These are phyloP conservation scores for Sabatieria punctata DNA, from an alignment of 2,888 invertebrate genomes.

Conservation along the genomic window DNA sequence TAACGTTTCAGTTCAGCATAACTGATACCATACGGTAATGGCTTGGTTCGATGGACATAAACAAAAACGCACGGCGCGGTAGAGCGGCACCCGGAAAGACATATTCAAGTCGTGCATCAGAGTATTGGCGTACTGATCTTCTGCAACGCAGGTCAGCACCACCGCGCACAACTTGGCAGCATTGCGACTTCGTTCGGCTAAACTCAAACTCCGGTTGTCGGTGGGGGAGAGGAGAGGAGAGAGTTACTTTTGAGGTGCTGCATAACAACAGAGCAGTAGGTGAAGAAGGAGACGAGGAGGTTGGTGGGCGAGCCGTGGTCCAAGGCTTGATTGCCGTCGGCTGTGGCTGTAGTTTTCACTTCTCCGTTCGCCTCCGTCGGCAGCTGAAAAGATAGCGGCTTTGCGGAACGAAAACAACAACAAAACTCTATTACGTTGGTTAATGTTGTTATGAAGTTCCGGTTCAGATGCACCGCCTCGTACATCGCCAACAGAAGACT, in stretches of 20 bases:
- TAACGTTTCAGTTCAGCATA: too few relatives aligned
- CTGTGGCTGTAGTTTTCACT: neutral
- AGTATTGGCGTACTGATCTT: conserved; percentile 96
- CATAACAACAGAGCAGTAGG: conserved; percentile 87
- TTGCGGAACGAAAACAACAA: neutral
- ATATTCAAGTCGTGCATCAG: conserved; percentile 93
- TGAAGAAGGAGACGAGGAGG: conserved; percentile 80
- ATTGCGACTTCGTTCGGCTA: conserved; percentile 57
- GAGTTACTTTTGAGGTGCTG: conserved; percentile 58
- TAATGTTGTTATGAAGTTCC: conserved; percentile 86
- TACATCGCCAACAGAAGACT: conserved; percentile 76
- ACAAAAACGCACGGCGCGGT: conserved; percentile 46
- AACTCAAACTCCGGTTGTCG: too few relatives aligned
- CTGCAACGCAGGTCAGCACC: conserved; percentile 81
- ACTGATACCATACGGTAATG: too few relatives aligned
- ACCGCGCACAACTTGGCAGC: conserved; percentile 84
- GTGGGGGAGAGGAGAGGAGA: too few relatives aligned
- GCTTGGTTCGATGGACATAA: too few relatives aligned
- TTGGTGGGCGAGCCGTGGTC: conserved; percentile 59
- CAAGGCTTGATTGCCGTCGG: neutral
- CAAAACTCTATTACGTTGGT: conserved; percentile 46
- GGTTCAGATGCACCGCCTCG: conserved; percentile 83
- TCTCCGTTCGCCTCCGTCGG: conserved; percentile 1
- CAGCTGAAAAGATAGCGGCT: neutral
- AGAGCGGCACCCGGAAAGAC: conserved; percentile 77